Conservation (phyloP, 92 coral and sea anemone species). For the Scolanthus callimorphus region DNA sequence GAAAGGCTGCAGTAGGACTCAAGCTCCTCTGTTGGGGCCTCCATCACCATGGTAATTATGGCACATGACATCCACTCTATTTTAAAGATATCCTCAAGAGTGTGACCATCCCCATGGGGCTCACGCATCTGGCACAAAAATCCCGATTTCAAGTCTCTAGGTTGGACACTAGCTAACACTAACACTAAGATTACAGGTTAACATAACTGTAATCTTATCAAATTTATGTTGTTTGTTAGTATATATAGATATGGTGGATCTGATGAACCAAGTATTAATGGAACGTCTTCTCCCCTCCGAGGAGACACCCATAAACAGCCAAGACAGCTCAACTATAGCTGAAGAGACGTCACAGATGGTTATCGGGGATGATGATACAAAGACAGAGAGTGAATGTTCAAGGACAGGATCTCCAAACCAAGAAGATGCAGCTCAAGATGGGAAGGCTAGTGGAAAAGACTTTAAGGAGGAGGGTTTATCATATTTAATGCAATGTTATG, state of each 20-base stretch:
- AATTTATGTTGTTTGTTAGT: too few species aligned
- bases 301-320: constrained; percentile 6
- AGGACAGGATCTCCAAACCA: not conserved
- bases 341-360: constrained; percentile 72
- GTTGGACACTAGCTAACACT: too few species aligned
- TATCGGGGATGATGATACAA: constrained; percentile 34
- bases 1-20: too few species aligned
- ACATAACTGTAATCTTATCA: too few species aligned
- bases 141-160: too few species aligned
- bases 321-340: constrained; percentile 49
- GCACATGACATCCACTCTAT: too few species aligned
- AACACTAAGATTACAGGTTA: too few species aligned
- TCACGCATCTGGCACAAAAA: too few species aligned
- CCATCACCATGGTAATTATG: too few species aligned
- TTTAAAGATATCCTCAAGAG: too few species aligned
- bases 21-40: too few species aligned
- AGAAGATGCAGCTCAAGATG: not conserved
- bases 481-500: constrained; percentile 62
- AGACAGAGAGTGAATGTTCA: not conserved
- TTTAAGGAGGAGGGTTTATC: constrained; percentile 20
- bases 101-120: too few species aligned
- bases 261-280: constrained; percentile 61
- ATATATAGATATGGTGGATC: constrained; percentile 39
- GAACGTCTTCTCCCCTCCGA: constrained; percentile 46
- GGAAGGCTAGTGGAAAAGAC: not conserved